Evolutionary conservation across 2,888 invertebrate species (phyloP), one percentile per base, ranked within the genome.

Genomic region (Neria commutata): DNA sequence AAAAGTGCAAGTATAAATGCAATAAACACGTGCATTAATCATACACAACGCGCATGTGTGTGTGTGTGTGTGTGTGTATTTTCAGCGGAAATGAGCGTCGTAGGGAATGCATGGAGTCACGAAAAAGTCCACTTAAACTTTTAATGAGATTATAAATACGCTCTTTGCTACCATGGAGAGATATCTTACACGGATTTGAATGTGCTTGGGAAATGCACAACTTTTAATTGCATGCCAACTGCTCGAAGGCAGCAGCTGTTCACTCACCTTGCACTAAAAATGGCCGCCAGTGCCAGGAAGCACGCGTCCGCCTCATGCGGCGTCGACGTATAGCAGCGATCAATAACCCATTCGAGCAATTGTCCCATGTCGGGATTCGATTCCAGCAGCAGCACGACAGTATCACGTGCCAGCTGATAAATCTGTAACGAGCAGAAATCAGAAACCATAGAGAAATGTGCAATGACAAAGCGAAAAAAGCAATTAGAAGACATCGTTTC

Each of bases 281-380:
- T 94, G 6, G 96, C 92, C 3, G 97, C 95, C 54, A 99, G 85
- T 3, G 98, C 96, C 78, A 94, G 87, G 81, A 99, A 99, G 79
- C 98, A 98, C 1, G 95, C 94, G 81, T 98, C 97, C 1, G 98
- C 96, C 37, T 98, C 94, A 65, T 92, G 88, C 2, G 91, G 89
- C 6, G 90, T 83, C 5, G 95, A 95, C 0, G 96, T 98, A 81
- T 95, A 99, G 81, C 99, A 99, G 58, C 95, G 89, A 84, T 98
- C 96, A 50, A 99, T 95, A 1, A 96, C 92, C 98, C 98, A 99
- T 83, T 99, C 99, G 46, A 99, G 84, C 53, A 99, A 83, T 4
- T 92, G 88, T 0, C 94, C 92, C 67, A 92, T 91, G 79, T 96
- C 96, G 0, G 95, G 92, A 83, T 97, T 99, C 74, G 94, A 94